Evolutionary conservation across 2,797 vertebrate species (phyloP).

Genomic region (Sebastes kiyomatsui): DNA sequence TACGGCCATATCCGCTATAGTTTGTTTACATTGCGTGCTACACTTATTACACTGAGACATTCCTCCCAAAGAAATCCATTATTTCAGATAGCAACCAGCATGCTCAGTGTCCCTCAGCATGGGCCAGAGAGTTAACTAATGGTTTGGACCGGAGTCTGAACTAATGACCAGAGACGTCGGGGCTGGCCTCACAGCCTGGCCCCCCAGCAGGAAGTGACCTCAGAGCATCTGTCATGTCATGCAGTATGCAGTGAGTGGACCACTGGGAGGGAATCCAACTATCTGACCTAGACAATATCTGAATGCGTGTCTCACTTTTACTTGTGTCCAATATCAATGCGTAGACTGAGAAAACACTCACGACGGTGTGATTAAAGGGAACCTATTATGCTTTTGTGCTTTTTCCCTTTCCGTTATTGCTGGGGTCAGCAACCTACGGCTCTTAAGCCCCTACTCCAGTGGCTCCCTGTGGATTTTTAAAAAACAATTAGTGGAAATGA

Average conservation of each 20-base stretch:
- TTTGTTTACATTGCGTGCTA: conserved; percentile 6
- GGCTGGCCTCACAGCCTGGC: conserved; percentile 6
- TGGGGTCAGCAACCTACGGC: too few relatives aligned
- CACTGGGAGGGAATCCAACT: background rate
- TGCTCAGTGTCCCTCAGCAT: conserved; percentile 9
- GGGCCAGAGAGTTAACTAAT: conserved; percentile 29
- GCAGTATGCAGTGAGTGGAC: background rate
- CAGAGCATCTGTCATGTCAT: conserved; percentile 24
- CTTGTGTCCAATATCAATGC: background rate
- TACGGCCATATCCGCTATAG: conserved; percentile 6
- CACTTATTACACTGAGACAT: conserved; percentile 8
- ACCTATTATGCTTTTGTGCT: too few relatives aligned
- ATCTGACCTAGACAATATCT: background rate
- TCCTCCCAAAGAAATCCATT: conserved; percentile 5
- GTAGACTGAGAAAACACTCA: background rate
- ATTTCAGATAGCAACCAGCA: background rate
- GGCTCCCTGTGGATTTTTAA: too few relatives aligned
- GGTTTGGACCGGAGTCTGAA: conserved; percentile 19
- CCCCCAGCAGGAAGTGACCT: conserved; percentile 38
- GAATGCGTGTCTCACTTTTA: background rate
- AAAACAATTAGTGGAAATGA: too few relatives aligned
- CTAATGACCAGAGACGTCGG: conserved; percentile 27
- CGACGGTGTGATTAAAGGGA: background rate
- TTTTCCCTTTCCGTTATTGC: too few relatives aligned
- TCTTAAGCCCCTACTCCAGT: too few relatives aligned